Base-by-base conservation (phyloP, 2,888 invertebrate genomes). In the Octodonta nipae region DNA sequence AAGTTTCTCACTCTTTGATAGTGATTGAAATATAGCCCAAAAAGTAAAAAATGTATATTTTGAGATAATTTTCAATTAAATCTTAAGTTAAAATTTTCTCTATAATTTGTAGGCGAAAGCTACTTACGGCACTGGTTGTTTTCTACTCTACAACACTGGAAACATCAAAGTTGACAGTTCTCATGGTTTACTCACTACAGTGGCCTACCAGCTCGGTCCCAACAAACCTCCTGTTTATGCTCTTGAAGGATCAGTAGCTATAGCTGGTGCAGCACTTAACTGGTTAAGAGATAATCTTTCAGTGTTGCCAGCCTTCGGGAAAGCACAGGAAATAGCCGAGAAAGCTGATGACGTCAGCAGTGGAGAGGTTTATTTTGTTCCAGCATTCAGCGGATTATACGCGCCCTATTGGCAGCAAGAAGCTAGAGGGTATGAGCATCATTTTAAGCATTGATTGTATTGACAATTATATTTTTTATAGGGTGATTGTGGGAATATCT, bases 321-420 rank as follows among this genome's bases (percentile, higher is more conserved):
- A 88, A 33, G 76, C 81, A 16, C 82, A 88, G 60, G 57, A 54
- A 1, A 57, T 91, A 26, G 82, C 83, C 0, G 74, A 78, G 37
- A 67, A 70, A 35, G 81, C 89, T 10, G 71, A 75, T 2, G 70
- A 73, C 28, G 77, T 85, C n/a, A 71, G 76, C 2, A 65, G 65
- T 11, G 76, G 78, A 4, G 89, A 88, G 42, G 85, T 95, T 1
- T 87, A 87, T 48, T 96, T 98, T 65, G 95, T 98, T 1, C 96
- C 96, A 0, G 95, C 95, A 0, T 96, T 98, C 60, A 86, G 91
- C 50, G 98, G 96, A 0, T 65, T 98, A 0, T 96, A 92, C 62
- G 95, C 96, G 13, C 98, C 98, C 0, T 88, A 98, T 59, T 98
- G 98, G 98, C 75, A 89, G 48, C 81, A 89, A 55, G 89, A 93